Evolutionary conservation across 2,113 vertebrate genomes (phyloP).

Genomic region (Prietella phreatophila): DNA sequence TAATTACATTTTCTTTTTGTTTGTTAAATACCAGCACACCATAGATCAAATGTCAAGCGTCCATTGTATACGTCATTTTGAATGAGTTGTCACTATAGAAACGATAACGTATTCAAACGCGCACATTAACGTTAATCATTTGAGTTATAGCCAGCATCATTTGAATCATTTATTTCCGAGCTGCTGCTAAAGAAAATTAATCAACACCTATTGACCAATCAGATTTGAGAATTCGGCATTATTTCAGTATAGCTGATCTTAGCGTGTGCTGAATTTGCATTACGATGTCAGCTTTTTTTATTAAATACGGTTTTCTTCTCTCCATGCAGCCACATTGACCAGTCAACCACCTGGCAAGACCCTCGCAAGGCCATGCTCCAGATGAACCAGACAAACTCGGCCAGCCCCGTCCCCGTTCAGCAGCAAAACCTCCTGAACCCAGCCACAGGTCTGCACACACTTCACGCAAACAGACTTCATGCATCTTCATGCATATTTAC

Average conservation of each 20-base stretch:
- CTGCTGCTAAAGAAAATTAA: background rate
- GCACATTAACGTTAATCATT: background rate
- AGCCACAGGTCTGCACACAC: constrained; percentile 76
- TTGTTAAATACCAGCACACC: background rate
- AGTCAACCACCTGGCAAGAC: constrained; percentile 97
- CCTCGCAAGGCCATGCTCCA: constrained; percentile 93
- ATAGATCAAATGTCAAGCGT: background rate
- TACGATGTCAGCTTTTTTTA: background rate
- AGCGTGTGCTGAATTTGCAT: background rate
- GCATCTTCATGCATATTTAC: background rate
- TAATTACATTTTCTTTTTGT: no score
- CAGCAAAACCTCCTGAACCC: constrained; percentile 88
- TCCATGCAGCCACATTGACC: constrained; percentile 87
- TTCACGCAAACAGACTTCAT: background rate
- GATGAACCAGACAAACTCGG: constrained; percentile 83
- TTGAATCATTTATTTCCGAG: background rate
- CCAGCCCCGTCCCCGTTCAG: constrained; percentile 83
- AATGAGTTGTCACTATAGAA: background rate
- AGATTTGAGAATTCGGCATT: background rate
- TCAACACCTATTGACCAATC: background rate
- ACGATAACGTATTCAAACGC: background rate
- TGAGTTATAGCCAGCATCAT: background rate
- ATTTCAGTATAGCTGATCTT: background rate
- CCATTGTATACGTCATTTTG: background rate
- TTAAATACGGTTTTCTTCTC: constrained; percentile 31